A percentile compares a stretch with the other conserved stretches of the same genome.
Evolutionary conservation across 2,888 invertebrate genomes (phyloP).

Genomic region (Apotomis turbidana): DNA sequence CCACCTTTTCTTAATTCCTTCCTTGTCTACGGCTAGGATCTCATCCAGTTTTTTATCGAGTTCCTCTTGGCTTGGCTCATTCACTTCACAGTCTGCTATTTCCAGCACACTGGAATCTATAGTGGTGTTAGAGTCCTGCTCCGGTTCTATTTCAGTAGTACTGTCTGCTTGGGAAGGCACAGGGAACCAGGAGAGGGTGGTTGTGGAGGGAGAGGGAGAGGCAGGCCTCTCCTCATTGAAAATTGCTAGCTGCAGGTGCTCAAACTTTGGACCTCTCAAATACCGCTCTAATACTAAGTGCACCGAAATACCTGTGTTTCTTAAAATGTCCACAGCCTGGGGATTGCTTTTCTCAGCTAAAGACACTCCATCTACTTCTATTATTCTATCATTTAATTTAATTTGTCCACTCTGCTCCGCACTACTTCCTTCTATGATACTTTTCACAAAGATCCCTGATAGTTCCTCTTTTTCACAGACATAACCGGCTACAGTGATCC

Average conservation of each 20-base stretch:
- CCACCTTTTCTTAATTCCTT: slow-evolving; percentile 91
- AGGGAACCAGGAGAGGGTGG: slow-evolving; percentile 93
- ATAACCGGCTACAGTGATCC: slow-evolving; percentile 98
- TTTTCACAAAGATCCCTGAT: slow-evolving; percentile 99
- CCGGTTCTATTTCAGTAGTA: slow-evolving; percentile 88
- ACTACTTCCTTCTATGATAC: slow-evolving; percentile 98
- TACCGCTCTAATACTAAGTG: slow-evolving; percentile 96
- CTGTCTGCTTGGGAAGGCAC: slow-evolving; percentile 88
- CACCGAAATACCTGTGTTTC: slow-evolving; percentile 96
- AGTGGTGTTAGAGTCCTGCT: slow-evolving; percentile 91
- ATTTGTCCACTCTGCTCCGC: slow-evolving; percentile 96
- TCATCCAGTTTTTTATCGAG: slow-evolving; percentile 81
- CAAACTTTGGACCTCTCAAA: slow-evolving; percentile 95
- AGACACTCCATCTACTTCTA: slow-evolving; percentile 96
- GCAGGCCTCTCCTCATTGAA: slow-evolving; percentile 83
- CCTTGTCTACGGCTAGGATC: slow-evolving; percentile 80
- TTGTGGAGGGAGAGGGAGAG: slow-evolving; percentile 90
- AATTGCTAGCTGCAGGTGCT: slow-evolving; percentile 95
- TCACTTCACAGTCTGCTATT: slow-evolving; percentile 74
- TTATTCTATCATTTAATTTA: slow-evolving; percentile 97
- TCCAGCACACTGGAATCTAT: slow-evolving; percentile 90
- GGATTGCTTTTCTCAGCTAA: slow-evolving; percentile 97
- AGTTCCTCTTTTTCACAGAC: slow-evolving; percentile 99
- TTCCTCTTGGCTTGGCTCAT: slow-evolving; percentile 81
- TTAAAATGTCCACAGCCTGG: slow-evolving; percentile 96